phyloP scores from a whole-genome alignment of 1,140 invertebrate genomes.

The Zaprionus capensis region DNA sequence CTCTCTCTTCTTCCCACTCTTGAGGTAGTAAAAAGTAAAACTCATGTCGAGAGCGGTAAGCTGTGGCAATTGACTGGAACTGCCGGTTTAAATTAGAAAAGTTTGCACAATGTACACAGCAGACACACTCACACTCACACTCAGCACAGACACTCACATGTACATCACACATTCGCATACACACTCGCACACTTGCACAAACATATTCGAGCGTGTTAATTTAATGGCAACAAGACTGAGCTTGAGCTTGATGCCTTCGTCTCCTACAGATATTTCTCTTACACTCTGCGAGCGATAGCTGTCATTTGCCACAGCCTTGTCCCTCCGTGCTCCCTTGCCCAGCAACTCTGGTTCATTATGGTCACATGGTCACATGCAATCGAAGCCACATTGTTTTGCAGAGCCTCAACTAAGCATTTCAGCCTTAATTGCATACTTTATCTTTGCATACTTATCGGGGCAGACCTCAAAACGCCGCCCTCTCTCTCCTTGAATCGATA shows the following conservation, averaged over 20 bases:
- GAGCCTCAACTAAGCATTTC: conserved; percentile 28
- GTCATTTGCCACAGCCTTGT: conserved; percentile 21
- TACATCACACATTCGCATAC: conserved; percentile 11
- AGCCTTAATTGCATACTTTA: conserved; percentile 49
- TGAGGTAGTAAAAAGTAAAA: conserved; percentile 78
- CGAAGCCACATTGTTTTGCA: conserved; percentile 51
- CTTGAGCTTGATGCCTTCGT: conserved; percentile 19
- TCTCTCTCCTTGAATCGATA: neutral
- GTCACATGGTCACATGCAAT: conserved; percentile 50
- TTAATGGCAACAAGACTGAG: conserved; percentile 67
- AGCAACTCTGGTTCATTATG: conserved; percentile 45
- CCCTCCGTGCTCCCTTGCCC: neutral
- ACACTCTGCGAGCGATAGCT: conserved; percentile 22
- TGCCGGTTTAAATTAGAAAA: conserved; percentile 82
- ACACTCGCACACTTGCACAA: conserved; percentile 10
- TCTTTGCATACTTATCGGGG: conserved; percentile 47
- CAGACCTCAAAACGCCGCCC: conserved; percentile 21
- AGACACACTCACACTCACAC: conserved; percentile 27
- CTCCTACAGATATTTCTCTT: neutral
- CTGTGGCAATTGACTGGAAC: conserved; percentile 81
- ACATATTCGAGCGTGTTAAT: conserved; percentile 77
- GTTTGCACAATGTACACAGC: conserved; percentile 78
- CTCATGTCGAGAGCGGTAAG: conserved; percentile 80
- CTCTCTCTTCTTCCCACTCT: conserved; percentile 7
- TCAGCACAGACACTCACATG: conserved; percentile 10